Evolutionary conservation across 2,113 vertebrate species (phyloP), one percentile per base, ranked within the genome.

Genomic region (Tretioscincus oriximinensis): DNA sequence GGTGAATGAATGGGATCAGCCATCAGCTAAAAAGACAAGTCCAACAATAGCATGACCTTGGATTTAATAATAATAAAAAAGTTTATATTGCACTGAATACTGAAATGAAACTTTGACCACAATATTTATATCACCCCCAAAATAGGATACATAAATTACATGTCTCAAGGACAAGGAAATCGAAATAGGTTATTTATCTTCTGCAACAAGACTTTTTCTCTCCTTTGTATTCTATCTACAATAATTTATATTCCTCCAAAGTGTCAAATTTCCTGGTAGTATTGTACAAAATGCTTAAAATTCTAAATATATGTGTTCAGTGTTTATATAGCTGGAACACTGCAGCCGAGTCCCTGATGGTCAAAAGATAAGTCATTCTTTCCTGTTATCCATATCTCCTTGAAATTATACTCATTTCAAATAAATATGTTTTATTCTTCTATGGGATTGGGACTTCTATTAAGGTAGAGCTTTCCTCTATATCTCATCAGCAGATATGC

Each of bases 11-110:
- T 76, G 31, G 72, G 72, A 79, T 73, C n/a, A 78, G 29, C 88
- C 41, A 77, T 76, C 82, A 86, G 77, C 22, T 69, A 81, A 78
- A 58, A 31, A 80, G 80, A 79, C 2, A 80, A 75, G 73, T 1
- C 73, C 7, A 79, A 80, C 61, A 77, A 91, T 81, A 82, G 1
- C 3, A 10, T 88, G 85, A 87, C 78, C 80, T 88, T 87, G 81
- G 77, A 51, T 85, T 90, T 89, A 88, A 85, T 88, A 67, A 83
- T 71, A 87, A 73, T 16, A 81, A 77, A 83, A 47, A 75, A 28
- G 9, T 78, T 11, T 71, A 9, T 1, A 78, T 0, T 76, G 21
- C 24, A 68, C 18, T 72, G 0, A 58, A 7, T 63, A 10, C 51
- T 60, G 9, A 67, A 41, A 65, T 77, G 0, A 66, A 85, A 10